Conservation (phyloP, 1,140 invertebrate genomes). For the Macrostomum lignano region DNA sequence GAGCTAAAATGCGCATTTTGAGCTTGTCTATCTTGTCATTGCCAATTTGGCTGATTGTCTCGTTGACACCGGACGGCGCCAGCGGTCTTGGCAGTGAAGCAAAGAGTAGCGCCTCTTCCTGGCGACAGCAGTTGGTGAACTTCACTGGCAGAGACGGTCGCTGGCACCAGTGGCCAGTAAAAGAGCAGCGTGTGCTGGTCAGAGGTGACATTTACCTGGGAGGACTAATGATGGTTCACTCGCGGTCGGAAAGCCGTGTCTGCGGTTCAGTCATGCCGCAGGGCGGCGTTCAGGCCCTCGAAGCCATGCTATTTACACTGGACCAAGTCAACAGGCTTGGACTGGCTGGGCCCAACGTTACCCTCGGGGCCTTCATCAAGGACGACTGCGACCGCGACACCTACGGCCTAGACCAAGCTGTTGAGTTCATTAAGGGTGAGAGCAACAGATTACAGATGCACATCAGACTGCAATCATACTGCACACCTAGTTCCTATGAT, state of each 20-base stretch:
- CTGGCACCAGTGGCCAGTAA: conserved; percentile 38
- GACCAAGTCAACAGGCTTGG: conserved; percentile 41
- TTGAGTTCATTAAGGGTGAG: conserved; percentile 85
- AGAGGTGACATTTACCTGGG: conserved; percentile 49
- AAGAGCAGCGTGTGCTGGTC: conserved; percentile 48
- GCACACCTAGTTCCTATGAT: too few species aligned
- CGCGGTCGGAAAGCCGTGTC: conserved; percentile 42
- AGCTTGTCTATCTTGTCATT: too few species aligned
- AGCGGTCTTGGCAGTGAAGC: too few species aligned
- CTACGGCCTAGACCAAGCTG: conserved; percentile 71
- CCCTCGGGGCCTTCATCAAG: conserved; percentile 52
- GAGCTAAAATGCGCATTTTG: too few species aligned
- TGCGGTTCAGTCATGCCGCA: conserved; percentile 78
- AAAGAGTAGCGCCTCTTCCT: too few species aligned
- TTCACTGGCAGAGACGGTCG: conserved; percentile 1
- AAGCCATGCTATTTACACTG: conserved; percentile 65
- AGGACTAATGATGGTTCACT: conserved; percentile 77
- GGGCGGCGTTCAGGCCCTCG: conserved; percentile 54
- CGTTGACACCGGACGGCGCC: too few species aligned
- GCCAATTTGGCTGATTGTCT: too few species aligned
- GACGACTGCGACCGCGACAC: conserved; percentile 88
- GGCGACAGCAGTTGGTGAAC: neutral
- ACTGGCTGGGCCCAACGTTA: conserved; percentile 19
- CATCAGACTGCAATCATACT: too few species aligned
- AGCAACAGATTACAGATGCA: too few species aligned